phyloP scores from a whole-genome alignment of 2,113 vertebrate genomes.

The Lasiurus cinereus region DNA sequence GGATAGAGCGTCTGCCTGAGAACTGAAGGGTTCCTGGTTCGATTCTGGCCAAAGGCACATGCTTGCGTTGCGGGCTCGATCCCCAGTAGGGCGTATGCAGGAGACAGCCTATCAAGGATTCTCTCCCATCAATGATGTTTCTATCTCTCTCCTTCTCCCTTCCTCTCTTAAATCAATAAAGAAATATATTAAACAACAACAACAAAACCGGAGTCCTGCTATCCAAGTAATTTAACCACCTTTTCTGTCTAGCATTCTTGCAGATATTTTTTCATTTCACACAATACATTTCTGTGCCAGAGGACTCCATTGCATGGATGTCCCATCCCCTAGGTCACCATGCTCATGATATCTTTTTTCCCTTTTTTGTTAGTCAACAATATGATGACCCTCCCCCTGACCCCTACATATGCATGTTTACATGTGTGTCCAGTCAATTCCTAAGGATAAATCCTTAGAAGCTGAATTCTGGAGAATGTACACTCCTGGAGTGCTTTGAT shows the following conservation, averaged over 20 bases:
- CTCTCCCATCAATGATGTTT: too few species aligned
- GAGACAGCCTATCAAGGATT: too few species aligned
- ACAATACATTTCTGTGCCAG: neutral
- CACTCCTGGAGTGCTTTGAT: neutral
- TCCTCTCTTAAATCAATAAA: too few species aligned
- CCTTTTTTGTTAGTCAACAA: neutral
- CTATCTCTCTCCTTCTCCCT: too few species aligned
- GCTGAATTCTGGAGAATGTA: neutral
- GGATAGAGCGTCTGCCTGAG: too few species aligned
- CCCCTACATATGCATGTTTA: neutral
- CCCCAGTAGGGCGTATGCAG: too few species aligned
- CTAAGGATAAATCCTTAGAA: neutral
- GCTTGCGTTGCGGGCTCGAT: too few species aligned
- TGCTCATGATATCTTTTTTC: neutral
- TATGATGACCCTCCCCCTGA: neutral
- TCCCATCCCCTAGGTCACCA: neutral
- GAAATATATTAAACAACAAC: too few species aligned
- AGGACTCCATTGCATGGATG: neutral
- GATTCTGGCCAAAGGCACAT: too few species aligned
- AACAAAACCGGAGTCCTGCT: neutral
- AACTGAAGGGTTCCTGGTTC: too few species aligned
- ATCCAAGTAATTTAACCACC: neutral
- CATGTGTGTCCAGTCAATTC: constrained; percentile 7
- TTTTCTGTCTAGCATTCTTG: neutral
- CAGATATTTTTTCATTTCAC: constrained; percentile 1